Percentiles rank a stretch among this genome's conserved stretches.
Evolutionary conservation across 2,888 invertebrate genomes (phyloP).

Genomic region (Protonemura montana): DNA sequence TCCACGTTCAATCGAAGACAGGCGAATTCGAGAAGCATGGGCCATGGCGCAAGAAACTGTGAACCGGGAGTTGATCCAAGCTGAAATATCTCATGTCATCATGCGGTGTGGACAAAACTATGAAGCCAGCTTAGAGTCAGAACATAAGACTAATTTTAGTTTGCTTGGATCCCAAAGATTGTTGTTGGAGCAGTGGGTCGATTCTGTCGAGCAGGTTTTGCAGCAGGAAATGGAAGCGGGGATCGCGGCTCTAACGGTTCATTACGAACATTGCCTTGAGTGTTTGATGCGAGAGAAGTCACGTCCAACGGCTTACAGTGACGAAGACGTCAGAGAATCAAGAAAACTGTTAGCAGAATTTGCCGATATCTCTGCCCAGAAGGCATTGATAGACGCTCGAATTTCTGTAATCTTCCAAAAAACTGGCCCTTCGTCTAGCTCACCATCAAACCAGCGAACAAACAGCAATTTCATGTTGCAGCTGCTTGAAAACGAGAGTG

Average conservation of each 20-base stretch:
- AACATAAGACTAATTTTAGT: conserved; percentile 64
- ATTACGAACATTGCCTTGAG: conserved; percentile 71
- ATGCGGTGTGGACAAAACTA: conserved; percentile 74
- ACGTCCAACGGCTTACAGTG: conserved; percentile 42
- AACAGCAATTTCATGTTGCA: conserved; percentile 53
- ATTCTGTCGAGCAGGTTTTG: conserved; percentile 75
- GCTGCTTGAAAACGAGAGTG: conserved; percentile 56
- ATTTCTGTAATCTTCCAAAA: conserved; percentile 73
- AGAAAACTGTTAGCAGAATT: conserved; percentile 68
- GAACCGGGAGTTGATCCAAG: conserved; percentile 77
- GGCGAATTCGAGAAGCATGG: conserved; percentile 77
- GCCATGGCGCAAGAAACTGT: conserved; percentile 77
- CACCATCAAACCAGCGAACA: background rate
- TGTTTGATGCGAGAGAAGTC: conserved; percentile 61
- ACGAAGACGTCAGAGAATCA: conserved; percentile 53
- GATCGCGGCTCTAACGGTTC: conserved; percentile 71
- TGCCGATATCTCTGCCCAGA: conserved; percentile 76
- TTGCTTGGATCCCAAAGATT: conserved; percentile 73
- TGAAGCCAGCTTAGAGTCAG: conserved; percentile 66
- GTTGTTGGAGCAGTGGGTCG: conserved; percentile 77
- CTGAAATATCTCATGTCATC: conserved; percentile 78
- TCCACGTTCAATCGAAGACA: conserved; percentile 62
- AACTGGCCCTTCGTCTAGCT: conserved; percentile 21
- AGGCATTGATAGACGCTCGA: conserved; percentile 78
- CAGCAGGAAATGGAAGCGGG: conserved; percentile 76